phyloP scores from a whole-genome alignment of 2,113 vertebrate genomes.

The Calypte anna region DNA sequence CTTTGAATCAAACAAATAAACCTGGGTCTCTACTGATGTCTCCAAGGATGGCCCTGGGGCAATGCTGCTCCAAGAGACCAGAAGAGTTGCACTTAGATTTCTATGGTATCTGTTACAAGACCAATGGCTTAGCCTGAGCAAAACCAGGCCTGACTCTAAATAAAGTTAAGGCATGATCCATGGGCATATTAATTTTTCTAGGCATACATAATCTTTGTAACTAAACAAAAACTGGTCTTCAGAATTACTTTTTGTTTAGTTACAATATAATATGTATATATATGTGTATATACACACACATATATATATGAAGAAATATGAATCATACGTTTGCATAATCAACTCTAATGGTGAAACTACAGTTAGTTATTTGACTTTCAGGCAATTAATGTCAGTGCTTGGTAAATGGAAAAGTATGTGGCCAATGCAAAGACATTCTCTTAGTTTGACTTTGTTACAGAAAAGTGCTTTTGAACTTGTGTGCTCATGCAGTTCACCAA shows the following conservation, averaged over 20 bases:
- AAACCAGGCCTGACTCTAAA: neutral
- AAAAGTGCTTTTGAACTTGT: neutral
- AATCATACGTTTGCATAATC: neutral
- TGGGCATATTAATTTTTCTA: neutral
- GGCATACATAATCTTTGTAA: neutral
- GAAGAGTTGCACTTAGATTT: constrained; percentile 1
- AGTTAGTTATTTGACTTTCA: neutral
- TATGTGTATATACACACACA: neutral
- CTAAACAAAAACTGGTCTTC: neutral
- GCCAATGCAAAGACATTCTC: neutral
- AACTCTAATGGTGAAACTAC: neutral
- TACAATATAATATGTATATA: neutral
- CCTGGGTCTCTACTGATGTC: constrained; percentile 41
- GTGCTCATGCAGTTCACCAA: neutral
- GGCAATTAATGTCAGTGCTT: neutral
- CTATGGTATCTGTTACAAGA: constrained; percentile 3
- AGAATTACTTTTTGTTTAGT: constrained; percentile 7
- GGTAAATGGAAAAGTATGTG: neutral
- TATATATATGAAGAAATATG: neutral
- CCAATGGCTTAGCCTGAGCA: constrained; percentile 10
- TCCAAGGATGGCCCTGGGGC: constrained; percentile 48
- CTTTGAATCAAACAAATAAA: constrained; percentile 55
- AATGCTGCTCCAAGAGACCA: constrained; percentile 35
- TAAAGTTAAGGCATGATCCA: constrained; percentile 18
- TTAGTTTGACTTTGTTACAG: neutral